These are phyloP conservation scores for Poecilobothrus nobilitatus DNA, from an alignment of 2,888 invertebrate species.

Conservation along the genomic window DNA sequence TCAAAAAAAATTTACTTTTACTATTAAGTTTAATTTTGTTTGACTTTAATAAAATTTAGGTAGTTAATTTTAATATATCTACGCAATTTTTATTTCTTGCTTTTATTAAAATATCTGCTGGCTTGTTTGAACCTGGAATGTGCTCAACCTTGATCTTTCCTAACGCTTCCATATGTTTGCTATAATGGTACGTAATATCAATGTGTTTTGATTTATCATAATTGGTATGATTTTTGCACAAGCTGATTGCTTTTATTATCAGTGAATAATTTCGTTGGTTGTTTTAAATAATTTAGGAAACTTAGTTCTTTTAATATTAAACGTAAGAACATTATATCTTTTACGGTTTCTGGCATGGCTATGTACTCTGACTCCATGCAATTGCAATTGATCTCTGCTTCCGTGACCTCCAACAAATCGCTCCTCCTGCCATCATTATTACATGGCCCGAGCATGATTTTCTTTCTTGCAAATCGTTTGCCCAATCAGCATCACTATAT, in stretches of 20 bases:
- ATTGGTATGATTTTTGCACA: too few species aligned
- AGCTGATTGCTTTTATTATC: slow-evolving; percentile 2
- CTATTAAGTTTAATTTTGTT: too few species aligned
- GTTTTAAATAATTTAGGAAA: neutral
- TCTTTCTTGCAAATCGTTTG: slow-evolving; percentile 15
- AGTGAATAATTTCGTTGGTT: neutral
- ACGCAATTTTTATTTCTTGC: too few species aligned
- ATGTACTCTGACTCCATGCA: slow-evolving; percentile 17
- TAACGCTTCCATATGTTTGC: neutral
- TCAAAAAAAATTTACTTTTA: too few species aligned
- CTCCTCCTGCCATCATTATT: slow-evolving; percentile 13
- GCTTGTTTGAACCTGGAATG: too few species aligned
- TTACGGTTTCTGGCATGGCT: slow-evolving; percentile 13
- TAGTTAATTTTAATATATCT: too few species aligned
- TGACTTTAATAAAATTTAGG: neutral
- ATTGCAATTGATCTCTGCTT: too few species aligned
- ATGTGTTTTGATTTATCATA: slow-evolving; percentile 12
- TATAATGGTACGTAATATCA: slow-evolving; percentile 10
- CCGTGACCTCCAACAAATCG: too few species aligned
- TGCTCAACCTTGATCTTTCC: too few species aligned
- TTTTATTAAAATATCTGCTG: too few species aligned
- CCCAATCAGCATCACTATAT: slow-evolving; percentile 19
- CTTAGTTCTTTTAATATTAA: slow-evolving; percentile 12
- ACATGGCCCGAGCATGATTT: slow-evolving; percentile 17
- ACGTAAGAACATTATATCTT: slow-evolving; percentile 15